A percentile compares a stretch with the other conserved stretches of the same genome.
phyloP scores from a whole-genome alignment of 2,888 invertebrate species.

The Metalampra italica region DNA sequence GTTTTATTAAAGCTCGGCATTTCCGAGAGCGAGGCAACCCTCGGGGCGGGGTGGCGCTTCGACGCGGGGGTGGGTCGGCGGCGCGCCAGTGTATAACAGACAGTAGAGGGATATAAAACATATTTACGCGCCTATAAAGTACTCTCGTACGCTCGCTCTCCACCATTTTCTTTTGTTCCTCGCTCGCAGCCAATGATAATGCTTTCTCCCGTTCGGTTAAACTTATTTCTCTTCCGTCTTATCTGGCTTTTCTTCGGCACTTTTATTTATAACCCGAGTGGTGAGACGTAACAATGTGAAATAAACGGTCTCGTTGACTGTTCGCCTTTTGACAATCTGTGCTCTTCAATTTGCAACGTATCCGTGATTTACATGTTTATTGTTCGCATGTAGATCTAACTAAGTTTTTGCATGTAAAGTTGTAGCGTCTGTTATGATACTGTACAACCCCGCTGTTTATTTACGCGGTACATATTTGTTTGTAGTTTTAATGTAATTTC shows the following conservation, averaged over 20 bases:
- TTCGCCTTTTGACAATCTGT: constrained; percentile 50
- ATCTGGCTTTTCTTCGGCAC: constrained; percentile 71
- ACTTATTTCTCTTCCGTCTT: constrained; percentile 75
- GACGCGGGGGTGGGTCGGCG: constrained; percentile 47
- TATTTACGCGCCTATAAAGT: constrained; percentile 80
- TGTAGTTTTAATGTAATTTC: no score
- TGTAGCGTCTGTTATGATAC: no score
- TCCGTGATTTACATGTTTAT: constrained; percentile 19
- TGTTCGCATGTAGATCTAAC: neutral
- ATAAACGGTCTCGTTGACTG: constrained; percentile 58
- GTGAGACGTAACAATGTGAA: constrained; percentile 60
- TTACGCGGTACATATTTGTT: no score
- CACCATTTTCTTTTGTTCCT: constrained; percentile 77
- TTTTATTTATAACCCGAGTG: constrained; percentile 73
- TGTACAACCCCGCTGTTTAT: no score
- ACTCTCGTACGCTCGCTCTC: constrained; percentile 77
- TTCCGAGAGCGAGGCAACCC: constrained; percentile 75
- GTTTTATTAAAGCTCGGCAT: constrained; percentile 79
- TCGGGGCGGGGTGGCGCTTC: constrained; percentile 50
- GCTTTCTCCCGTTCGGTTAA: constrained; percentile 75
- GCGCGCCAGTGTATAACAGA: constrained; percentile 77
- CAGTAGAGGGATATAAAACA: constrained; percentile 79
- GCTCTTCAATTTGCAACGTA: constrained; percentile 35
- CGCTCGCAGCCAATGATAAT: constrained; percentile 76
- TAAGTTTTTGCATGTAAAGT: neutral